Base-by-base conservation (phyloP, 1,140 invertebrate genomes). In the Trichonephila clavata region DNA sequence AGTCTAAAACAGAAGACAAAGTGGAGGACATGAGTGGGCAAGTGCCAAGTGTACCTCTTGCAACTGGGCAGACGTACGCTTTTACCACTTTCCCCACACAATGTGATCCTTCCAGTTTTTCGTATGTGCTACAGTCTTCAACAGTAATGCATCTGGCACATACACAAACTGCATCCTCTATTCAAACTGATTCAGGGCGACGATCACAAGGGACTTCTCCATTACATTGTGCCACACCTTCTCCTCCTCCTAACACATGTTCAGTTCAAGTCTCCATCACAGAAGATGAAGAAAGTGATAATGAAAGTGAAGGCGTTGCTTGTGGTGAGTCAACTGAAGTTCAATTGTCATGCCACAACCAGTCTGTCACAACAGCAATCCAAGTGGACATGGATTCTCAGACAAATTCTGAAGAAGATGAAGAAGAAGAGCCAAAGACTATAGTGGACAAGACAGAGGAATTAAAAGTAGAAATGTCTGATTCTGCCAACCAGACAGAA, bases 181-280 rank as follows among this genome's bases (percentile, higher is more conserved):
- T 95, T 21, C 94, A 94, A 60, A 94, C 94, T 24, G 95, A 95
- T 24, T 94, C 94, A 80, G 95, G 95, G 7, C 92, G 92, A 59
- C 50, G 95, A 88, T 95, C 95, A 21, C 94, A 95, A 94, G 95
- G 95, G 13, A 95, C 95, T 21, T 95, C 95, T 21, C 95, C 95
- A 32, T 94, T 95, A 18, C 94, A 94, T 91, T 94, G 94, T 80
- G 95, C 94, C 1, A 95, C 95, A 4, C 95, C 95, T 18, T 94
- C 95, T 39, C 94, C 94, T 7, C 94, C 63, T 1, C 93, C 88
- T 77, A 94, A 89, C 24, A 84, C 81, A 24, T 86, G 65, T 59
- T 86, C 80, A 24, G 81, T 86, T 6, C 81, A 84, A 13, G 93
- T 90, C 13, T 91, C 88, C 4, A 86, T 89, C 16, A 89, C 77